These are phyloP conservation scores for Solea solea DNA, from an alignment of 2,113 vertebrate species.

Conservation along the genomic window DNA sequence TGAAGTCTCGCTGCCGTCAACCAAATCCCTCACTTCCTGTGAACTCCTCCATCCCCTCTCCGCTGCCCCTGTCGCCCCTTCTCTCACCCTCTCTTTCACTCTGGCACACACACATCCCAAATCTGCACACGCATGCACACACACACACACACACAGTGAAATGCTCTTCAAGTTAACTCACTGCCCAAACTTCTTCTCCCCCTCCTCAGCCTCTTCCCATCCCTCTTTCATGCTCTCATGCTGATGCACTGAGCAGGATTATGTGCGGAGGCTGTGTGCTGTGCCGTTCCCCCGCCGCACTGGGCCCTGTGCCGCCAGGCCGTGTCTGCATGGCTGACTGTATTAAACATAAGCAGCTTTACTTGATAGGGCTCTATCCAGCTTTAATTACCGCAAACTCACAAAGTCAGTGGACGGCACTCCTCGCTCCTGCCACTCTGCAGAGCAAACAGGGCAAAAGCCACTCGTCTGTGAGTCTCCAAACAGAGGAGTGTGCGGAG, in stretches of 20 bases:
- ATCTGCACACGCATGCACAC: constrained; percentile 10
- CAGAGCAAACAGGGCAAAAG: constrained; percentile 63
- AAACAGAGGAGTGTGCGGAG: constrained; percentile 5
- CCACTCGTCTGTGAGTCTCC: constrained; percentile 43
- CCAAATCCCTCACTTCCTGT: constrained; percentile 68
- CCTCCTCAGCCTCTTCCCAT: constrained; percentile 9
- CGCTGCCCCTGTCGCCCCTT: constrained; percentile 15
- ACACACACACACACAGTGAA: constrained; percentile 43
- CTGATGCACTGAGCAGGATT: constrained; percentile 75
- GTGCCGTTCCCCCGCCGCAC: constrained; percentile 40
- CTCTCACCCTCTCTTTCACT: constrained; percentile 2
- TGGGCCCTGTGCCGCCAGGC: constrained; percentile 51
- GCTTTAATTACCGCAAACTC: constrained; percentile 83
- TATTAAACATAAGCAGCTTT: constrained; percentile 85
- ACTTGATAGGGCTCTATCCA: constrained; percentile 80
- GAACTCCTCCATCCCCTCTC: constrained; percentile 48
- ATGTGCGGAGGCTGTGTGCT: constrained; percentile 58
- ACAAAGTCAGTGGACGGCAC: constrained; percentile 71
- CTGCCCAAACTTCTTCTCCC: constrained; percentile 38
- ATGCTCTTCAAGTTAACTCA: constrained; percentile 71
- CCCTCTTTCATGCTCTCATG: constrained; percentile 54
- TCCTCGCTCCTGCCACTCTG: constrained; percentile 48
- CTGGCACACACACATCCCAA: constrained; percentile 4
- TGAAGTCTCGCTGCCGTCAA: constrained; percentile 68
- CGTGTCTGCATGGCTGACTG: constrained; percentile 77